Percentiles rank a stretch among this genome's conserved stretches.
Evolutionary conservation across 1,140 invertebrate genomes (phyloP).

Genomic region (Leptinotarsa texana): DNA sequence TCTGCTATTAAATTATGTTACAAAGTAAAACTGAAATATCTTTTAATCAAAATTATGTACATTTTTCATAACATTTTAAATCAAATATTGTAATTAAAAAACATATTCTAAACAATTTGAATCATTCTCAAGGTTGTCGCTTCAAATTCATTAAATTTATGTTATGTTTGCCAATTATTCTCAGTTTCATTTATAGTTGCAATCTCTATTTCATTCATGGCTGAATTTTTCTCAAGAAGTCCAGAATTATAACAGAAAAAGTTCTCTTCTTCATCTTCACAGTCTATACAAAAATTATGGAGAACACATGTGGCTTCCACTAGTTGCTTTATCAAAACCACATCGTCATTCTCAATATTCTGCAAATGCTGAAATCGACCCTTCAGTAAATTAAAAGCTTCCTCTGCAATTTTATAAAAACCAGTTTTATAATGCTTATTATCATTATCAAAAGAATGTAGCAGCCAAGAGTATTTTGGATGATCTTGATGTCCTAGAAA

Average conservation of each 20-base stretch:
- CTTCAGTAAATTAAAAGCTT: conserved; percentile 28
- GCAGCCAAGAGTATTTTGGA: conserved; percentile 30
- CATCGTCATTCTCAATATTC: conserved; percentile 24
- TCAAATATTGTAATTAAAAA: no score
- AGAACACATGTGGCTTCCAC: conserved; percentile 26
- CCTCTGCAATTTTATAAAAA: conserved; percentile 11
- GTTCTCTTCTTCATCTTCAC: conserved; percentile 20
- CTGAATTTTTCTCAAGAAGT: not conserved
- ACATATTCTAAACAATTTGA: no score
- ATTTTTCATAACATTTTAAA: no score
- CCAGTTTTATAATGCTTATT: conserved; percentile 24
- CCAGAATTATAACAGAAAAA: conserved; percentile 1
- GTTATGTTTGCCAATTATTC: no score
- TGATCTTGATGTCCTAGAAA: conserved; percentile 30
- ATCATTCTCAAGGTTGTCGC: no score
- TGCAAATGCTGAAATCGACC: conserved; percentile 27
- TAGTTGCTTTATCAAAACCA: conserved; percentile 18
- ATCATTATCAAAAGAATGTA: conserved; percentile 22
- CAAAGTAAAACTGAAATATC: no score
- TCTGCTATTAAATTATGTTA: no score
- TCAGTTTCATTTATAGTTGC: no score
- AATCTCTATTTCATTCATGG: no score
- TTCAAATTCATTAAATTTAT: no score
- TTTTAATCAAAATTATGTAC: no score
- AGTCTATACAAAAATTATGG: conserved; percentile 28